Base-by-base conservation (phyloP, 2,797 vertebrate species). In the Geotrypetes seraphini region DNA sequence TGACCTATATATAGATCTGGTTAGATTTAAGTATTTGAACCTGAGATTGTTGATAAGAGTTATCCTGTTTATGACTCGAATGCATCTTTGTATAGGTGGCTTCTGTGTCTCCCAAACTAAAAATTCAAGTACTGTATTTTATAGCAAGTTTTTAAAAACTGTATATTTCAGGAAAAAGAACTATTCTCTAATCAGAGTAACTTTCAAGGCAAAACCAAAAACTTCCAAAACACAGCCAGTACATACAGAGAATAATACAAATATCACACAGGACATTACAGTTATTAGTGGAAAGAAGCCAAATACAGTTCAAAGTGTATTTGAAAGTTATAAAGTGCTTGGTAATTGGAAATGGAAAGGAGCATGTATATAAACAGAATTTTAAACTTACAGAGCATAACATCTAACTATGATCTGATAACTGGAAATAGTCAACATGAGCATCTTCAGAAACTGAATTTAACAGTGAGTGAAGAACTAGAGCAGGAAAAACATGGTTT, bases 171-270 rank as follows among this genome's bases (percentile, higher is more conserved):
- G 19, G 63, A 69, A 32, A 12, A 37, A 13, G 59, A 58, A 36
- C 54, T 71, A 18, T 67, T 77, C 60, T 78, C 71, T 36, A 62
- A 57, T 34, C 4, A 31, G 17, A 57, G 50, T 46, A 49, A 60
- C 24, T 35, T 60, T 8, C 49, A 53, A 28, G 31, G 22, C 24
- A 20, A 1, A 31, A 39, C n/a, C 8, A 48, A 40, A 46, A 43
- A 12, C 27, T 31, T 20, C 28, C 41, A 16, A 9, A 39, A 12
- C 9, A 50, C 25, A 28, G 40, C 25, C 5, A 2, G 12, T 11
- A 24, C 39, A 36, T n/a, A 36, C 53, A 11, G 28, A 34, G 1
- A 39, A 33, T 29, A 34, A 20, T 4, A 26, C 16, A 47, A 52
- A 39, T 19, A 4, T 22, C 28, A 25, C 25, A 12, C 50, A 7